Evolutionary conservation across 2,113 vertebrate species (phyloP).

Genomic region (Benitochromis conjunctus): DNA sequence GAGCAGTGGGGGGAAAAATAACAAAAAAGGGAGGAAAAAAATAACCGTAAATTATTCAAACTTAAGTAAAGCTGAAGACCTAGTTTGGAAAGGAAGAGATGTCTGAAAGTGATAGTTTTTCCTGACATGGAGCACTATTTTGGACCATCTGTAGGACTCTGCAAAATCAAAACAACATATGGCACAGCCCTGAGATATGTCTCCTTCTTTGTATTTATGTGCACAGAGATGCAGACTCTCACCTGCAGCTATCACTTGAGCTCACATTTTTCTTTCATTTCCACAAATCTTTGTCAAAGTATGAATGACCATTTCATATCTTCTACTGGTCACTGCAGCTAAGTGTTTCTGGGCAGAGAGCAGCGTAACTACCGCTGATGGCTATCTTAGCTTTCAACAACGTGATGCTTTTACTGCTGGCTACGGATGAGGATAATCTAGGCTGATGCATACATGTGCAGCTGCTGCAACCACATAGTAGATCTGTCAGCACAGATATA

Average conservation of each 20-base stretch:
- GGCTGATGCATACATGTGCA: slow-evolving; percentile 38
- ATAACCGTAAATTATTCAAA: slow-evolving; percentile 63
- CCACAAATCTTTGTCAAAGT: background rate
- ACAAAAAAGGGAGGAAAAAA: background rate
- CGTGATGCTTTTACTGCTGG: slow-evolving; percentile 37
- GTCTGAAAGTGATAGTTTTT: slow-evolving; percentile 51
- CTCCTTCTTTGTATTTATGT: slow-evolving; percentile 43
- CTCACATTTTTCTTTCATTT: background rate
- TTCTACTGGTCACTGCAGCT: background rate
- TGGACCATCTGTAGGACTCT: slow-evolving; percentile 65
- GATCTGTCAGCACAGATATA: slow-evolving; percentile 49
- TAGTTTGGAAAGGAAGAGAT: slow-evolving; percentile 40
- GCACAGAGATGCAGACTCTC: background rate
- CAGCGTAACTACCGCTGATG: slow-evolving; percentile 29
- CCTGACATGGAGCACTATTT: slow-evolving; percentile 68
- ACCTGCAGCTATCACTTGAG: background rate
- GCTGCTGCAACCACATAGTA: slow-evolving; percentile 16
- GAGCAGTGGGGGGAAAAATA: slow-evolving; percentile 3
- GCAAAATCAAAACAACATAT: slow-evolving; percentile 67
- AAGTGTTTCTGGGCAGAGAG: background rate
- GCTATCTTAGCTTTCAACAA: slow-evolving; percentile 30
- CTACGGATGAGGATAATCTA: slow-evolving; percentile 47
- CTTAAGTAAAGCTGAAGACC: slow-evolving; percentile 60
- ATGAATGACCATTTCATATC: background rate
- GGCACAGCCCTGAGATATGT: slow-evolving; percentile 58